Conservation (phyloP, 2,888 invertebrate species). For the Malthinus flaveolus region DNA sequence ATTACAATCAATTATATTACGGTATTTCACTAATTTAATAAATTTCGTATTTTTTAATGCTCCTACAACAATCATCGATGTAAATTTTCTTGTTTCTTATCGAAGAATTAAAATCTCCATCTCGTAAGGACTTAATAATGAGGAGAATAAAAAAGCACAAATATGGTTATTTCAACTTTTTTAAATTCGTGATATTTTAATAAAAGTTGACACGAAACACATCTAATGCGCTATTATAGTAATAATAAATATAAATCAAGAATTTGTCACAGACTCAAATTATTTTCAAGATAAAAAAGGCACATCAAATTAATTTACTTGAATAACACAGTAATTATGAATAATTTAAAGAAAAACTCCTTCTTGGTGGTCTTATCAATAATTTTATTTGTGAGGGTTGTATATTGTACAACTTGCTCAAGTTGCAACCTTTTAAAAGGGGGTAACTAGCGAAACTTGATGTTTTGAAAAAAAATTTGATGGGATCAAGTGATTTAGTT, state of each 20-base stretch:
- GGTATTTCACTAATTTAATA: no score
- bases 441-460: no score
- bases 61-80: no score
- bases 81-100: no score
- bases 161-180: constrained; percentile 3
- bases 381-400: background rate
- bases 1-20: no score
- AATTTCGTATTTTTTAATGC: no score
- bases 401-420: no score
- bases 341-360: background rate
- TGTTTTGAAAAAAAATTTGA: no score
- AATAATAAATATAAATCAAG: constrained; percentile 14
- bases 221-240: background rate
- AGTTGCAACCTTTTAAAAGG: no score
- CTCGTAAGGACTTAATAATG: no score
- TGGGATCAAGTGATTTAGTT: background rate
- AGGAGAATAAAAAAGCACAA: background rate
- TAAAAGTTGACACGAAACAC: background rate
- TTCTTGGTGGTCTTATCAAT: background rate
- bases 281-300: background rate
- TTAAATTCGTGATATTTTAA: background rate
- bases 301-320: constrained; percentile 5
- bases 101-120: no score
- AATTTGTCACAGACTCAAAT: constrained; percentile 16
- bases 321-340: background rate